phyloP scores from a whole-genome alignment of 37 sponge, comb jelly and placozoan species.

The Aplysina aerophoba region DNA sequence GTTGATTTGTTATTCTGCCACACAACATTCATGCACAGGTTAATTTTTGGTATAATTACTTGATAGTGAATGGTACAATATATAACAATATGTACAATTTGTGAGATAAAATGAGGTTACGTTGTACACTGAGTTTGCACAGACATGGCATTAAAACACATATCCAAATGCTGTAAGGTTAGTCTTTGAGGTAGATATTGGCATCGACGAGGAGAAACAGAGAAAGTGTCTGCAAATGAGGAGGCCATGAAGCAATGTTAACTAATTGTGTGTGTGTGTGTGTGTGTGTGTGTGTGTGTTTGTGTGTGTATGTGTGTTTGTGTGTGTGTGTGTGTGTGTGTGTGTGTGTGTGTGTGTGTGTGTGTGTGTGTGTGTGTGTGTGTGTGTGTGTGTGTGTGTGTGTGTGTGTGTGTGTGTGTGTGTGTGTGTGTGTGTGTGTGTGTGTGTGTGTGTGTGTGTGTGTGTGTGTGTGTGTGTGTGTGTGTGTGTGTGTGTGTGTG shows the following conservation, averaged over 20 bases:
- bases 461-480: not conserved
- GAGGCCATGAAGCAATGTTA: not conserved
- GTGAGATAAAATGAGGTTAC: too few relatives aligned
- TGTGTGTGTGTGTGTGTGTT: slow-evolving; percentile 23
- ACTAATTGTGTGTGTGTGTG: not conserved
- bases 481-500: slow-evolving; percentile 2
- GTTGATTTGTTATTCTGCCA: too few relatives aligned
- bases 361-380: slow-evolving; percentile 10
- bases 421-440: not conserved
- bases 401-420: not conserved
- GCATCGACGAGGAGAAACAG: not conserved
- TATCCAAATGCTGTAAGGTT: not conserved
- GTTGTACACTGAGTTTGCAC: too few relatives aligned
- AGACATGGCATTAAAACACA: too few relatives aligned
- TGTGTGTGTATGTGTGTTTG: slow-evolving; percentile 22
- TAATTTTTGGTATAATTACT: too few relatives aligned
- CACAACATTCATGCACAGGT: too few relatives aligned
- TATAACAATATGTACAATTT: too few relatives aligned
- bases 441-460: not conserved
- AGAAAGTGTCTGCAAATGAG: not conserved
- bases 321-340: slow-evolving; percentile 42
- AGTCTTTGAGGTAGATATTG: not conserved
- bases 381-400: not conserved
- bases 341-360: slow-evolving; percentile 29
- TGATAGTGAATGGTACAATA: too few relatives aligned